phyloP scores from a whole-genome alignment of 2,113 vertebrate genomes.

The Cebidichthys violaceus region DNA sequence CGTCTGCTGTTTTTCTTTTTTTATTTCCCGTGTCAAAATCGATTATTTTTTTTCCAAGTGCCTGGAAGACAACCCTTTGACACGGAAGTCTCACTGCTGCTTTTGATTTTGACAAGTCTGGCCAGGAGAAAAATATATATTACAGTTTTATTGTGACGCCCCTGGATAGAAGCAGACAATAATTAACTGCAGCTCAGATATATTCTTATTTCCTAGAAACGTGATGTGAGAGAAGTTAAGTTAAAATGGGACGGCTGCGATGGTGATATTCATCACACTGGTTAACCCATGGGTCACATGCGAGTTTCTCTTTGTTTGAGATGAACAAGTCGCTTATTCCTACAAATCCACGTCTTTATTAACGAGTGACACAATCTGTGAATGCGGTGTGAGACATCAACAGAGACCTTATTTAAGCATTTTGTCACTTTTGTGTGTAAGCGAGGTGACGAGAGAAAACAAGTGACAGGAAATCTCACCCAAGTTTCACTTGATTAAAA shows the following conservation, averaged over 20 bases:
- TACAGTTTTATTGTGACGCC: slow-evolving; percentile 5
- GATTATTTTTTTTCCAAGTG: slow-evolving; percentile 28
- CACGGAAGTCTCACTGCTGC: slow-evolving; percentile 15
- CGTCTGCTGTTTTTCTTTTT: slow-evolving; percentile 17
- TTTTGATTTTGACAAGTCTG: slow-evolving; percentile 43
- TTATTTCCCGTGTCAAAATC: slow-evolving; percentile 29
- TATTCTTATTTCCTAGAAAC: not conserved
- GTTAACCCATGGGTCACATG: slow-evolving; percentile 5
- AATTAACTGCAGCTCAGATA: not conserved
- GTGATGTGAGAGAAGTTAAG: slow-evolving; percentile 33
- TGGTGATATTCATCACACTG: slow-evolving; percentile 7
- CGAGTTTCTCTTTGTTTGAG: not conserved
- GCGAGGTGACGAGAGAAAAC: not conserved
- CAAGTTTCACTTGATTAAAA: not conserved
- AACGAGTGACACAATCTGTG: slow-evolving; percentile 10
- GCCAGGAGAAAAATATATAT: slow-evolving; percentile 7
- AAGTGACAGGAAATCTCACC: not conserved
- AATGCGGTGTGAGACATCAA: not conserved
- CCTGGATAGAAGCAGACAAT: not conserved
- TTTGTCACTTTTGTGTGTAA: slow-evolving; percentile 24
- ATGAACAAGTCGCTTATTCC: not conserved
- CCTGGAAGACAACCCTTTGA: slow-evolving; percentile 22
- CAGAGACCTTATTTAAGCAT: slow-evolving; percentile 11
- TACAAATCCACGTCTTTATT: not conserved
- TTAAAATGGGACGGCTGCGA: not conserved